Evolutionary conservation across 2,113 vertebrate genomes (phyloP), one percentile per base, ranked within the genome.

Genomic region (Ceyx melanurus): DNA sequence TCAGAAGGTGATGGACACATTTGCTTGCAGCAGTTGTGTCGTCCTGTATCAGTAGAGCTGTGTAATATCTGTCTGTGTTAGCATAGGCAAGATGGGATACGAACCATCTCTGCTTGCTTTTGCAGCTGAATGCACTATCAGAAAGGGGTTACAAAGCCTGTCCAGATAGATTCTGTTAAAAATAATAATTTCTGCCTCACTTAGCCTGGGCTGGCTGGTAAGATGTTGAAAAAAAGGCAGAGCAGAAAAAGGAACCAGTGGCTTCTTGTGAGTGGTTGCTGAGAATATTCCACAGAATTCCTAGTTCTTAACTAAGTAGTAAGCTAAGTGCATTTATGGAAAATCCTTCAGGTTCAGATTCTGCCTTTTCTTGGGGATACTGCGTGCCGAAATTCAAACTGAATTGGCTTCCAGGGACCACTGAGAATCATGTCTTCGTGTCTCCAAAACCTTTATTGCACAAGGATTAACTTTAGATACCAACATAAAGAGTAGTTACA

Each of bases 1-100:
- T 33, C 50, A 62, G 54, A 58, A 81, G 35, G 8, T 40, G 13
- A 76, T 15, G 71, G 64, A 56, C n/a, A 53, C 6, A 0, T 70
- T 45, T 77, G 26, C 18, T 2, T 26, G 42, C 60, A 76, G 15
- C 15, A 26, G 48, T 42, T 81, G 42, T 35, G 61, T 22, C 33
- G 29, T n/a, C 37, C 18, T 0, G 0, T 13, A 42, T 8, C 33
- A 62, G 21, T 28, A 56, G 62, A 67, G 15, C 5, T 0, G 0
- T 10, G 14, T 31, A 33, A 60, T n/a, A n/a, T n/a, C n/a, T n/a
- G 70, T 42, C 73, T 37, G 7, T 62, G 13, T 72, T 84, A 75
- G 35, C 50, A n/a, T 5, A 11, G 42, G 33, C 31, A 88, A 46
- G 28, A 35, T 0, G 1, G 12, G 23, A 76, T 43, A 43, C 51